These are phyloP conservation scores for Agapornis canus DNA, from an alignment of 2,797 vertebrate species.

Conservation along the genomic window DNA sequence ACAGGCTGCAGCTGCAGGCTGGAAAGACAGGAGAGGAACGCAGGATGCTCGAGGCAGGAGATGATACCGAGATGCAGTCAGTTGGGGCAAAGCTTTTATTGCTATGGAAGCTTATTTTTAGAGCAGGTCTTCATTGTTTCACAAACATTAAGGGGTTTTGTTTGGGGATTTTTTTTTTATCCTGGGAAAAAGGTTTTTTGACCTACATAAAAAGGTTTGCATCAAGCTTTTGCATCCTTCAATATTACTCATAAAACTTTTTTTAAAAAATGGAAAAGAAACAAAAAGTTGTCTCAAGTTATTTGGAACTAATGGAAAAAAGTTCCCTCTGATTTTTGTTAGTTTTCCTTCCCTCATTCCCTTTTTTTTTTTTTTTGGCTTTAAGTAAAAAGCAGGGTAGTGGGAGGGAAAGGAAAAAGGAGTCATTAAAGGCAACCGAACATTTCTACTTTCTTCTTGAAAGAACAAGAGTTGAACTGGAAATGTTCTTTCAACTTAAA, in stretches of 20 bases:
- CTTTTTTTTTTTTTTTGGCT: not conserved
- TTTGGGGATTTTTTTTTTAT: not conserved
- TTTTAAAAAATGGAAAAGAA: too few relatives aligned
- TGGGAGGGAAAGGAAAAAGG: not conserved
- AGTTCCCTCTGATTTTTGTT: slow-evolving; percentile 1
- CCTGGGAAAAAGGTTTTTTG: not conserved
- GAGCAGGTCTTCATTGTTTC: not conserved
- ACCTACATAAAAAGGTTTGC: slow-evolving; percentile 33
- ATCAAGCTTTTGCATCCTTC: slow-evolving; percentile 8
- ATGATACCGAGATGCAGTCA: not conserved
- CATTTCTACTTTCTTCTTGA: slow-evolving; percentile 34
- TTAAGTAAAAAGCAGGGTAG: slow-evolving; percentile 16
- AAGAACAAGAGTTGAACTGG: slow-evolving; percentile 43
- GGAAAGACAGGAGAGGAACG: not conserved
- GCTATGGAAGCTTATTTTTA: not conserved
- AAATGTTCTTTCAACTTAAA: slow-evolving; percentile 44
- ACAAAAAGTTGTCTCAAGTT: not conserved
- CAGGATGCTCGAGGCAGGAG: not conserved
- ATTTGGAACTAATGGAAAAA: slow-evolving; percentile 6
- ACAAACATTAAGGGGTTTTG: not conserved
- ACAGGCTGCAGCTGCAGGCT: not conserved
- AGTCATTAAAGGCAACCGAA: slow-evolving; percentile 1
- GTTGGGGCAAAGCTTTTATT: not conserved
- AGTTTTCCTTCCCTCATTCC: slow-evolving; percentile 10
- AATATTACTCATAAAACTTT: not conserved